Base-by-base conservation (phyloP, 2,113 vertebrate genomes). In the Mobula hypostoma region DNA sequence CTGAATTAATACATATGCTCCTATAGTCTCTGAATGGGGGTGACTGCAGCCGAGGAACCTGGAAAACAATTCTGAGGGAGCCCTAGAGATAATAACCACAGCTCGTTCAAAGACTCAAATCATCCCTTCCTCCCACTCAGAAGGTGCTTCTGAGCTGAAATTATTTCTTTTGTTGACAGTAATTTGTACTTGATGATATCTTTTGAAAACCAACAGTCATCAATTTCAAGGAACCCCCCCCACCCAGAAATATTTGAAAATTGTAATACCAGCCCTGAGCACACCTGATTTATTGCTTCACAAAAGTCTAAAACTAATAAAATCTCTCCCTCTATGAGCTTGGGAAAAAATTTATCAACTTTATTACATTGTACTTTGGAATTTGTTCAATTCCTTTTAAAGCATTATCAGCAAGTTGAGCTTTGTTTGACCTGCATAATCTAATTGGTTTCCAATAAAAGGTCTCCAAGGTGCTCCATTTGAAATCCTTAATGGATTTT, bases 361-460 rank as follows among this genome's bases (percentile, higher is more conserved):
- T 74, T 93, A 74, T 93, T 93, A 74, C 68, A 74, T 74, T 93
- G 70, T 14, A 40, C 70, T 93, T 93, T 93, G 68, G 70, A 93
- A 74, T 76, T 27, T 93, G 91, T 76, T 74, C 91, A 74, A 74
- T 93, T 93, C 74, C 36, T 93, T 93, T 93, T 12, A 56, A 29
- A 74, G 48, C 40, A 93, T 21, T 5, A 74, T 76, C 36, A 76
- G 91, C 70, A 93, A 93, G 19, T 8, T 93, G 70, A 93, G 5
- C 90, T 93, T 70, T 21, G 32, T 40, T 74, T 74, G 90, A 93
- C 70, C 36, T 48, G 66, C 17, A 40, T 76, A 14, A 93, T 48
- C 9, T 76, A 29, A 56, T 76, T 90, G 17, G 68, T 93, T 29
- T 93, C 70, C 66, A 74, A 56, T 93, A 40, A 56, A 19, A 48